phyloP scores from a whole-genome alignment of 23 tunicate species.

The Botrylloides violaceus region DNA sequence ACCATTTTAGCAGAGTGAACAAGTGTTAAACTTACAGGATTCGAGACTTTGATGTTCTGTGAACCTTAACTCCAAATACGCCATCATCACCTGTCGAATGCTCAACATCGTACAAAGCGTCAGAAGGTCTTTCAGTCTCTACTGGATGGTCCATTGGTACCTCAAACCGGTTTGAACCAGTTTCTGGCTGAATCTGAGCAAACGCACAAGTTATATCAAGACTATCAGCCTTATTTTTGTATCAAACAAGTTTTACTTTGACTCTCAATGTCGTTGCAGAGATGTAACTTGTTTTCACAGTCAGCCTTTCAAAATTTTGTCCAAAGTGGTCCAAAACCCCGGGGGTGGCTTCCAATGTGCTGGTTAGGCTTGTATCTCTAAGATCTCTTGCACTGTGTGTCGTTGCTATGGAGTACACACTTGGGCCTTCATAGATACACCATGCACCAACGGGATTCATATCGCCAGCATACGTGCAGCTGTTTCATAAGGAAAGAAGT shows the following conservation, averaged over 20 bases:
- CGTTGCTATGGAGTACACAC: neutral
- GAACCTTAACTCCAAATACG: conserved; percentile 45
- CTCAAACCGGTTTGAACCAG: conserved; percentile 32
- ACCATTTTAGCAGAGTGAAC: too few relatives aligned
- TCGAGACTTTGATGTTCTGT: conserved; percentile 39
- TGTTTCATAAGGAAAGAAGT: too few relatives aligned
- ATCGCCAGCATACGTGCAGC: neutral
- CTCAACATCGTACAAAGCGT: conserved; percentile 52
- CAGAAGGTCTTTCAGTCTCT: conserved; percentile 18
- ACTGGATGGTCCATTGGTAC: conserved; percentile 53
- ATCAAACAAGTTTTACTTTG: conserved; percentile 25
- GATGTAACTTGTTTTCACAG: conserved; percentile 19
- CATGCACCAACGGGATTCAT: neutral
- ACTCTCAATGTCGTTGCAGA: conserved; percentile 40
- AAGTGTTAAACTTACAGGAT: conserved; percentile 69
- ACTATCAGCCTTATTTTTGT: neutral
- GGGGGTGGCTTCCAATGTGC: neutral
- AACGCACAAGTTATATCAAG: too few relatives aligned
- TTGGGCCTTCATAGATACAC: neutral
- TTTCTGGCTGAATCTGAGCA: conserved; percentile 1
- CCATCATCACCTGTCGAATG: conserved; percentile 23
- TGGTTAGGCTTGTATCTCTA: conserved; percentile 23
- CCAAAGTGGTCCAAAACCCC: conserved; percentile 23
- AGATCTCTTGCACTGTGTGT: conserved; percentile 12
- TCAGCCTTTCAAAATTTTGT: conserved; percentile 26